Evolutionary conservation across 2,797 vertebrate species (phyloP), one percentile per base, ranked within the genome.

Genomic region (Megalops cyprinoides): DNA sequence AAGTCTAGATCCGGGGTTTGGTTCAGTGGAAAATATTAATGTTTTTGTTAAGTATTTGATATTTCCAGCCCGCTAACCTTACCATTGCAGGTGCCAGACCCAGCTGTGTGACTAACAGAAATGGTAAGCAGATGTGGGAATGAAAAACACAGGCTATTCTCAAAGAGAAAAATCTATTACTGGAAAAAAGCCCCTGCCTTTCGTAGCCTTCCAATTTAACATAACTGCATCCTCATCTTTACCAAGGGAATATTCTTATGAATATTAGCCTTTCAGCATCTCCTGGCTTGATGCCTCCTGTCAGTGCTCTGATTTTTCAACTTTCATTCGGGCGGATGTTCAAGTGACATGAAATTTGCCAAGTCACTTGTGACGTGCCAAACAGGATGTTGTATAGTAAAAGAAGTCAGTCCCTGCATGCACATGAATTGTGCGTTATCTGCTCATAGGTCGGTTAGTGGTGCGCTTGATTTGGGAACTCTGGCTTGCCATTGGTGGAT

Each of bases 1-100:
- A 42, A 58, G 12, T 53, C 34, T 65, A 60, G 56, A 56, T 51
- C 56, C 71, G 65, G 55, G 73, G 73, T 51, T 56, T 60, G 42
- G n/a, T 48, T 81, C 58, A 28, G 25, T 81, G 79, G 79, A 81
- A 81, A 76, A 58, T 81, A 37, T 81, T 76, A 76, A 81, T 81
- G 28, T 75, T 37, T n/a, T n/a, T n/a, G n/a, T n/a, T n/a, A n/a
- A 73, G 73, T 37, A 81, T 76, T 76, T 34, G 44, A 81, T 76
- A 81, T 81, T 81, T 81, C 79, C 79, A 81, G 58, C 73, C 31
- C 31, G 42, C 28, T 76, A 46, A 31, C 20, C 51, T 76, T 44
- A 46, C 46, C 56, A 1, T 34, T 20, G 37, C 79, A 81, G 79
- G 79, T 81, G 79, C 44, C 79, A 76, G 46, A 18, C 15, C 79